These are phyloP conservation scores for Spodoptera picta DNA, from an alignment of 2,888 invertebrate genomes.

Conservation along the genomic window DNA sequence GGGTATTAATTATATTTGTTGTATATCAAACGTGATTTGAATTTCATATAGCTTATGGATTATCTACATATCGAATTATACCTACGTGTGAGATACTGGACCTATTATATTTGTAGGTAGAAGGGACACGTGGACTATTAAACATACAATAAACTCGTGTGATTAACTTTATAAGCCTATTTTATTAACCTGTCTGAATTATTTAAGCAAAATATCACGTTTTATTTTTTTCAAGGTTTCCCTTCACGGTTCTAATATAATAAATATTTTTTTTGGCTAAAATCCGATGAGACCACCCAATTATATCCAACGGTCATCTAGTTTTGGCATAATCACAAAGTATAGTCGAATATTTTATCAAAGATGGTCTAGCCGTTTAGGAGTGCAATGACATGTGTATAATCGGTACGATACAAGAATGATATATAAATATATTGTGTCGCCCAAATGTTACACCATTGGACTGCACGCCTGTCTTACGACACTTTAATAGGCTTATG, in stretches of 20 bases:
- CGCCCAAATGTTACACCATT: slow-evolving; percentile 4
- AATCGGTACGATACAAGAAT: too few relatives aligned
- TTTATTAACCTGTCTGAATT: too few relatives aligned
- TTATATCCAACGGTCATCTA: too few relatives aligned
- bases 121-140: slow-evolving; percentile 13
- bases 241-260: too few relatives aligned
- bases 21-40: slow-evolving; percentile 24
- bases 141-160: background rate
- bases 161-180: background rate
- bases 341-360: too few relatives aligned
- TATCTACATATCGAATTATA: slow-evolving; percentile 15
- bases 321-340: too few relatives aligned
- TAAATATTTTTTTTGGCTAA: too few relatives aligned
- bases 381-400: too few relatives aligned
- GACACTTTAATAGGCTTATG: slow-evolving; percentile 19
- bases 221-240: too few relatives aligned
- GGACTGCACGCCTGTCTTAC: slow-evolving; percentile 11
- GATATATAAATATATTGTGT: background rate
- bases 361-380: too few relatives aligned
- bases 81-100: slow-evolving; percentile 1
- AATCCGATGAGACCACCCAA: too few relatives aligned
- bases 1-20: slow-evolving; percentile 24
- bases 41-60: slow-evolving; percentile 19
- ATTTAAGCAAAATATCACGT: too few relatives aligned
- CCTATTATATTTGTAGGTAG: background rate